These are phyloP conservation scores for Cochlearius cochlearius DNA, from an alignment of 2,113 vertebrate species.

Conservation along the genomic window DNA sequence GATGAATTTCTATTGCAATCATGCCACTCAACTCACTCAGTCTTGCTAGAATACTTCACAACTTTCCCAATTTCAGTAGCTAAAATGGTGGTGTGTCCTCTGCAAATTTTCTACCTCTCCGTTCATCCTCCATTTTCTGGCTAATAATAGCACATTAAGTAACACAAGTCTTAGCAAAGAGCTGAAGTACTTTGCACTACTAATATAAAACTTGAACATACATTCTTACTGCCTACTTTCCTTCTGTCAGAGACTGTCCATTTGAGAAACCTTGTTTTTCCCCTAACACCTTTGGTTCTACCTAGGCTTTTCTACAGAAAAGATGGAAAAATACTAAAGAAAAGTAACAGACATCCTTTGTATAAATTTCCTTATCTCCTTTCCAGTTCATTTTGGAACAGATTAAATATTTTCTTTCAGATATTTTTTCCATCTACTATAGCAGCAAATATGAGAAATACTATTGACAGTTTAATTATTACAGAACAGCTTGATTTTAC, in stretches of 20 bases:
- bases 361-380: neutral
- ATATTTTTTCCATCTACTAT: neutral
- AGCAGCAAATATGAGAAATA: neutral
- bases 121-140: neutral
- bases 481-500: neutral
- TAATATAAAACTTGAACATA: neutral
- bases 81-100: neutral
- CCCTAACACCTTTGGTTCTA: neutral
- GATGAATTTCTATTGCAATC: neutral
- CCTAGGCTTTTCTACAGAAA: neutral
- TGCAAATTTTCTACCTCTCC: neutral
- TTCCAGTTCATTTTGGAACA: neutral
- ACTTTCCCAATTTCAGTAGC: neutral
- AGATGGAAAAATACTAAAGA: neutral
- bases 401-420: neutral
- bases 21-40: neutral
- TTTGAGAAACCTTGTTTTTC: neutral
- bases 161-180: neutral
- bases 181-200: neutral
- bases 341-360: neutral
- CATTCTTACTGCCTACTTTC: neutral
- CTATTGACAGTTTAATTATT: neutral
- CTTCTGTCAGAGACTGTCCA: neutral
- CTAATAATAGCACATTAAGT: conserved; percentile 4
- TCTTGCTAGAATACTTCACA: neutral